Evolutionary conservation across 2,113 vertebrate species (phyloP), one percentile per base, ranked within the genome.

Genomic region (Columba livia): DNA sequence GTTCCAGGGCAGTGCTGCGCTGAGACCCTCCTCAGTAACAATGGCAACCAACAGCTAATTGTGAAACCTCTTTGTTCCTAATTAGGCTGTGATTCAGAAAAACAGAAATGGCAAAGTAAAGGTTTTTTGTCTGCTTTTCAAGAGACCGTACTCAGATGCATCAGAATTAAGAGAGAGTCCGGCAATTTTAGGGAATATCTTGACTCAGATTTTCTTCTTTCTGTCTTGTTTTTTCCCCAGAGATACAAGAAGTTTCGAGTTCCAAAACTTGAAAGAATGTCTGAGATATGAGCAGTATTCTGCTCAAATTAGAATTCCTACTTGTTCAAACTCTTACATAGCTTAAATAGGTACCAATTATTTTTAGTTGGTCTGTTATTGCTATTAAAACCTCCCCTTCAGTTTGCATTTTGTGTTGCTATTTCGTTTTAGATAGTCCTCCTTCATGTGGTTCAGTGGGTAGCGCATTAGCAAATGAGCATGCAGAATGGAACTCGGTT

Each of bases 211-310:
- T 72, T 73, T 82, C 21, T 71, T 10, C 40, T 44, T 29, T 53
- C 12, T 72, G 12, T 15, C 3, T 15, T 38, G 11, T 7, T 13
- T 0, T 2, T 3, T 4, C 18, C 6, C 2, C 20, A 6, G 51
- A 77, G 15, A 32, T n/a, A 58, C 2, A 82, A 40, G 48, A 40
- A 3, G 5, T 70, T 79, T 60, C 15, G 32, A 34, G 38, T 42
- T 50, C 16, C 5, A 42, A 48, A 89, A 51, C 17, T 32, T 81
- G 28, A 64, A 85, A n/a, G 36, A 78, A 16, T 31, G 16, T 29
- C 56, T 75, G 26, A 89, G 61, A 18, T 32, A 18, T 1, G 5
- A 56, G 44, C 32, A 36, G 9, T 47, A 18, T 85, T 64, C 25
- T 61, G 17, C 31, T 82, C 12, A 38, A 82, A 48, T 26, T 50